Evolutionary conservation across 2,888 invertebrate species (phyloP), one percentile per base, ranked within the genome.

Genomic region (Eulithis prunata): DNA sequence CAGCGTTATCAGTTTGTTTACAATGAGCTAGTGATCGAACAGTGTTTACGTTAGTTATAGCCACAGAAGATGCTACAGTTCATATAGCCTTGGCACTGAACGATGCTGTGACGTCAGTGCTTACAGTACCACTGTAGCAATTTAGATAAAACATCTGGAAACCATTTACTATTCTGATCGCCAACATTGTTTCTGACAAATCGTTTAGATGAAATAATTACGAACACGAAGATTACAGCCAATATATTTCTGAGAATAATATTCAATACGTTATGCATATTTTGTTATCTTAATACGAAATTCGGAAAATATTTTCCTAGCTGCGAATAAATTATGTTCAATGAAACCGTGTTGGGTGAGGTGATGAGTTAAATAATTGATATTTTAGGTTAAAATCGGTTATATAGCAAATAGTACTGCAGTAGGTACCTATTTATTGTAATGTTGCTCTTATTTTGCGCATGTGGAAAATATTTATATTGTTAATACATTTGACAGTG

Each of bases 71-170:
- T 10, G 69, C 49, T 21, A 21, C 32, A 66, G 62, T 62, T 59
- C 45, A 38, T 66, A 52, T 38, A 83, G 82, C 88, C 89, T 88
- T 89, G 88, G 88, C 88, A 88, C 81, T 88, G 88, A 84, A 77
- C 81, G 78, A 63, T 73, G 75, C 64, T 68, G 77, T 87, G 88
- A 87, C 88, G 87, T 88, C 87, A 87, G 57, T 64, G 69, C 73
- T 75, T 75, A 75, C 81, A 78, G 57, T 47, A 21, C 21, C 21
- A 21, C 21, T 21, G 10, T 57, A 54, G 45, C n/a, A 45, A 49
- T 55, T 43, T 51, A 45, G 45, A 51, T 43, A 46, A 49, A 62
- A 68, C 68, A 68, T 68, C 54, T 68, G 68, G 38, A 41, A 43
- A 57, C 46, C n/a, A 56, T 59, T 58, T 60, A 55, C 41, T 59